Percentiles rank a stretch among this genome's conserved stretches.
phyloP scores from a whole-genome alignment of 2,888 invertebrate genomes.

The Polia nebulosa region DNA sequence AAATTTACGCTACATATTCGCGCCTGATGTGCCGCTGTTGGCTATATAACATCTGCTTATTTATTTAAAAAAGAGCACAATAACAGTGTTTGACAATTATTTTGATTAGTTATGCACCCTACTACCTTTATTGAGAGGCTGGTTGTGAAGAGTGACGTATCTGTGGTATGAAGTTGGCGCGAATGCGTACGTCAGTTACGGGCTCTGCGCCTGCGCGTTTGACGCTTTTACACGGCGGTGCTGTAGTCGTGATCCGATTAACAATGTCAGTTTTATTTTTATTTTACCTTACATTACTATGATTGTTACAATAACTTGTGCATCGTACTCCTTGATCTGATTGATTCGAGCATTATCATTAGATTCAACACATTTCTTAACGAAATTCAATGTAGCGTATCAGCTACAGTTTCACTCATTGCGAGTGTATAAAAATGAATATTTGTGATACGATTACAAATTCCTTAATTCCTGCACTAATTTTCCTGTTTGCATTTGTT shows the following conservation, averaged over 20 bases:
- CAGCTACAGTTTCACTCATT: constrained; percentile 69
- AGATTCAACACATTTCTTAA: constrained; percentile 34
- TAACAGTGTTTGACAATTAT: constrained; percentile 55
- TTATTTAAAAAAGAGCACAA: constrained; percentile 39
- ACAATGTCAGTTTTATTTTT: constrained; percentile 89
- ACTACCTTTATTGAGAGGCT: constrained; percentile 64
- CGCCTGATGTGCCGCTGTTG: not conserved
- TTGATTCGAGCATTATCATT: constrained; percentile 58
- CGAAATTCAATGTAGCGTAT: constrained; percentile 58
- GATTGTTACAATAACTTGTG: constrained; percentile 61
- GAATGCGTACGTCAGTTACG: constrained; percentile 88
- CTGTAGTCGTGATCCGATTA: constrained; percentile 90
- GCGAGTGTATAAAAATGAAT: constrained; percentile 71
- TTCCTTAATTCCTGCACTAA: constrained; percentile 28
- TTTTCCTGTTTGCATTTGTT: constrained; percentile 42
- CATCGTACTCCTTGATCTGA: constrained; percentile 81
- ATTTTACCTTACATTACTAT: constrained; percentile 69
- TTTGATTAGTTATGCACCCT: constrained; percentile 70
- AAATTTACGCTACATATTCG: not conserved
- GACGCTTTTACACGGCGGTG: constrained; percentile 90
- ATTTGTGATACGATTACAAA: constrained; percentile 51
- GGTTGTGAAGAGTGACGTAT: constrained; percentile 73
- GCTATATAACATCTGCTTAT: constrained; percentile 48
- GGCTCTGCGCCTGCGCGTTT: constrained; percentile 90
- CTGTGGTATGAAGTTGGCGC: constrained; percentile 85